Evolutionary conservation across 2,113 vertebrate genomes (phyloP), one percentile per base, ranked within the genome.

Genomic region (Carlito syrichta): DNA sequence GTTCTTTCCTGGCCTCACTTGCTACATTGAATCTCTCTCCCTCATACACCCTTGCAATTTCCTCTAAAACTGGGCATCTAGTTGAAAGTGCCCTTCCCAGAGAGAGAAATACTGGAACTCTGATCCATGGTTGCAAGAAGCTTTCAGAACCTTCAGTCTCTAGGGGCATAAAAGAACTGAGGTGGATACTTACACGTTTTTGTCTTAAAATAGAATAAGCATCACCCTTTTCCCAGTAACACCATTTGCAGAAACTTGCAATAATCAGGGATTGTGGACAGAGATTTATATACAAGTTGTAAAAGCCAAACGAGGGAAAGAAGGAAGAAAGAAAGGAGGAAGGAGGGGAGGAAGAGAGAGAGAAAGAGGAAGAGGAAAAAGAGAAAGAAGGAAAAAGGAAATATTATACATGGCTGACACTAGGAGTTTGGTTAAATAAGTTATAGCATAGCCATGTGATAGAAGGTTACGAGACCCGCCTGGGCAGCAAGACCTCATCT

Each of bases 81-180:
- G n/a, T 35, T 69, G 66, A 66, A 66, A n/a, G 69, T 45, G 81
- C 87, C 69, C 20, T 45, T 78, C 25, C 48, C 50, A 25, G 50
- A 40, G 4, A 38, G 48, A 27, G 56, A 43, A 62, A 16, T 12
- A 13, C 12, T 14, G 9, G 14, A 30, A 7, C 38, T 7, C 25
- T 2, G 16, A 3, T 43, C 20, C 1, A 0, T 5, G 38, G 62
- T 48, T 0, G 0, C 43, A n/a, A 1, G 38, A 1, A 2, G 17
- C 87, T 6, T 25, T 86, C 25, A 10, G 71, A 58, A 30, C 13
- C 78, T 32, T n/a, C 32, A 0, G 2, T n/a, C 16, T 86, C 50
- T 23, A 25, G 50, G 14, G 0, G 0, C 14, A 14, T 22, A 2
- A 3, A n/a, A 62, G 50, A 58, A 8, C 62, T 43, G 10, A 13